Evolutionary conservation across 2,888 invertebrate genomes (phyloP).

Genomic region (Leptopilina drosophilae): DNA sequence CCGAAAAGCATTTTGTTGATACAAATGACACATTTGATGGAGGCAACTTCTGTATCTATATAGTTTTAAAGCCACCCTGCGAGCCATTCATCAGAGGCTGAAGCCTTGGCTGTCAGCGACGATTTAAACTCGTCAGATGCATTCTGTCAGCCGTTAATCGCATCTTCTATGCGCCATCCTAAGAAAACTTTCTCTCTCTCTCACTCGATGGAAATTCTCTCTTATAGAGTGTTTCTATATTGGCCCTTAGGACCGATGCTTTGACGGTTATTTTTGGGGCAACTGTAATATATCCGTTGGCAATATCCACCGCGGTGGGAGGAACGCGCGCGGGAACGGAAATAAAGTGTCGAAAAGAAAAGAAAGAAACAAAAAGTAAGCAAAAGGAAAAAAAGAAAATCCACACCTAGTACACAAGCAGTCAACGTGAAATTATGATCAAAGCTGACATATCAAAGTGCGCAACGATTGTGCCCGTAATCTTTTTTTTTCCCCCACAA

Average conservation of each 20-base stretch:
- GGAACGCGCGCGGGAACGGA: constrained; percentile 29
- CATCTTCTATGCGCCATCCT: constrained; percentile 19
- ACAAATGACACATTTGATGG: constrained; percentile 21
- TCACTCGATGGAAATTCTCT: not conserved
- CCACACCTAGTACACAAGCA: not conserved
- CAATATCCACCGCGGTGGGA: constrained; percentile 14
- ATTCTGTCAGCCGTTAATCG: constrained; percentile 38
- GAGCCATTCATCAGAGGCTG: constrained; percentile 30
- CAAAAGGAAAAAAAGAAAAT: not conserved
- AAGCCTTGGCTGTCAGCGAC: constrained; percentile 33
- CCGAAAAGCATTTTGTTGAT: constrained; percentile 1
- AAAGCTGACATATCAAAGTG: too few species aligned
- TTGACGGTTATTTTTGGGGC: constrained; percentile 35
- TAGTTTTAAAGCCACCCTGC: constrained; percentile 19
- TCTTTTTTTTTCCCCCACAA: too few species aligned
- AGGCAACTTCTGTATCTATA: not conserved
- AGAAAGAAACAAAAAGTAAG: not conserved
- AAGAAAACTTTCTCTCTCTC: not conserved
- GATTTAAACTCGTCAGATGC: constrained; percentile 38
- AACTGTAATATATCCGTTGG: constrained; percentile 41
- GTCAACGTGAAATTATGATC: not conserved
- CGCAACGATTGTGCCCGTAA: too few species aligned
- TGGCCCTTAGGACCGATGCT: constrained; percentile 34
- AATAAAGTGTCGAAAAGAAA: constrained; percentile 35
- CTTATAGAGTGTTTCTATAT: not conserved